Evolutionary conservation across 1,140 invertebrate genomes (phyloP).

Genomic region (Drosophila kurseongensis): DNA sequence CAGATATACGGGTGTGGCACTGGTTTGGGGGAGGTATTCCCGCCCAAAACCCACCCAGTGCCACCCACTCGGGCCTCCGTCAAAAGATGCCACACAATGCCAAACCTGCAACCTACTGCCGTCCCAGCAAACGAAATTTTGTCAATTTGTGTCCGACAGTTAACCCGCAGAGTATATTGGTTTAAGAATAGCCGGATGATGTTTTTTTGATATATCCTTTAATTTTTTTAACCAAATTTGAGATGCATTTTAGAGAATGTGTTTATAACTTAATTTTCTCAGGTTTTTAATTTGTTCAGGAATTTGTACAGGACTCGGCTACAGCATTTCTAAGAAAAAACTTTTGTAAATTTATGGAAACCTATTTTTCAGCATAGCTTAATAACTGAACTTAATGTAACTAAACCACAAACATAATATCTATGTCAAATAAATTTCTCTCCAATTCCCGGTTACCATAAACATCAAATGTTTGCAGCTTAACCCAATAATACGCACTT

Average conservation of each 20-base stretch:
- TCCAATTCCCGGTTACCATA: constrained; percentile 18
- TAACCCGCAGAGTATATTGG: constrained; percentile 13
- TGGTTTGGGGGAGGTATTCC: not conserved
- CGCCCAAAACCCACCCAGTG: not conserved
- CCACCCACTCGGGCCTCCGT: constrained; percentile 38
- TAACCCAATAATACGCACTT: constrained; percentile 41
- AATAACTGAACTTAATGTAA: too few relatives aligned
- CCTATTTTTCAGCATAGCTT: too few relatives aligned
- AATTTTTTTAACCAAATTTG: too few relatives aligned
- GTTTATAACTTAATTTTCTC: too few relatives aligned
- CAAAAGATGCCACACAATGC: constrained; percentile 46
- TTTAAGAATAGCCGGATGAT: too few relatives aligned
- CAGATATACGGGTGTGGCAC: constrained; percentile 28
- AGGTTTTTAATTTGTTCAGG: too few relatives aligned
- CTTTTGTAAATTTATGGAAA: too few relatives aligned
- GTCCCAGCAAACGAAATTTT: constrained; percentile 33
- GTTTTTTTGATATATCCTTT: too few relatives aligned
- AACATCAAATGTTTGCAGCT: constrained; percentile 42
- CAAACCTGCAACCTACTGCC: constrained; percentile 22
- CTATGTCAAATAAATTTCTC: not conserved
- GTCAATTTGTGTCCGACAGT: constrained; percentile 59
- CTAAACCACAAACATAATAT: not conserved
- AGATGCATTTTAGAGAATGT: too few relatives aligned
- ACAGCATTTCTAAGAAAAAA: too few relatives aligned
- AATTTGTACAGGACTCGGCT: too few relatives aligned